These are phyloP conservation scores for Gadopsis bispinosus DNA, from an alignment of 2,797 vertebrate species.

Conservation along the genomic window DNA sequence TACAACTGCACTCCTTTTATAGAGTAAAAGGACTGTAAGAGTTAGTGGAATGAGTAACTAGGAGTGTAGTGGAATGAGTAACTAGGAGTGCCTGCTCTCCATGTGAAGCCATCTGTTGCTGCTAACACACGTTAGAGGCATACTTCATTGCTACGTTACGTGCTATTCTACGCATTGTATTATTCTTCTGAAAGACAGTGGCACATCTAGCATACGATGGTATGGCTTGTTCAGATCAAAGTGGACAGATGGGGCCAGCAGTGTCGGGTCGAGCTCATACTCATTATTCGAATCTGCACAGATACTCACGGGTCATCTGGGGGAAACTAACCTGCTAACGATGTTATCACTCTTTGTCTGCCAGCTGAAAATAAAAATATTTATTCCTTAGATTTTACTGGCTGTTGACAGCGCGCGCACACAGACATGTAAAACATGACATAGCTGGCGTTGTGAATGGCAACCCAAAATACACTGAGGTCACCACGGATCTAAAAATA, in stretches of 20 bases:
- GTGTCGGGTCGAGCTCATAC: constrained; percentile 49
- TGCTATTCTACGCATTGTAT: constrained; percentile 37
- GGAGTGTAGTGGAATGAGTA: constrained; percentile 29
- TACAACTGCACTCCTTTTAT: constrained; percentile 89
- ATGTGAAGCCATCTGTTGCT: constrained; percentile 37
- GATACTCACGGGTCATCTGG: constrained; percentile 1
- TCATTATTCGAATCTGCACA: constrained; percentile 15
- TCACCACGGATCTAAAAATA: constrained; percentile 39
- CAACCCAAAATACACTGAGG: constrained; percentile 22
- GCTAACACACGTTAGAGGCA: constrained; percentile 46
- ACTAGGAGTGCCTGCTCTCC: constrained; percentile 26
- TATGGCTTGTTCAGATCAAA: constrained; percentile 69
- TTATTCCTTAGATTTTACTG: constrained; percentile 21
- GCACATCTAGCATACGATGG: constrained; percentile 53
- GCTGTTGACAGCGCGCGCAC: constrained; percentile 32
- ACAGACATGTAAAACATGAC: constrained; percentile 33
- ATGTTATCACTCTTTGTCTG: constrained; percentile 19
- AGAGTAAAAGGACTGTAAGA: constrained; percentile 48
- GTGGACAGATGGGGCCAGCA: constrained; percentile 76
- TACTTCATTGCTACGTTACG: constrained; percentile 36
- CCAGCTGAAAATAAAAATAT: constrained; percentile 7
- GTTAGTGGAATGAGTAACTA: constrained; percentile 29
- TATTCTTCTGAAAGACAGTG: constrained; percentile 39
- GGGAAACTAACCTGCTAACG: constrained; percentile 20
- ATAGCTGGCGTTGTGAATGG: not conserved